Percentiles rank a stretch among this genome's conserved stretches.
These are phyloP conservation scores for Ciona savignyi DNA, from an alignment of 23 tunicate species.

Conservation along the genomic window DNA sequence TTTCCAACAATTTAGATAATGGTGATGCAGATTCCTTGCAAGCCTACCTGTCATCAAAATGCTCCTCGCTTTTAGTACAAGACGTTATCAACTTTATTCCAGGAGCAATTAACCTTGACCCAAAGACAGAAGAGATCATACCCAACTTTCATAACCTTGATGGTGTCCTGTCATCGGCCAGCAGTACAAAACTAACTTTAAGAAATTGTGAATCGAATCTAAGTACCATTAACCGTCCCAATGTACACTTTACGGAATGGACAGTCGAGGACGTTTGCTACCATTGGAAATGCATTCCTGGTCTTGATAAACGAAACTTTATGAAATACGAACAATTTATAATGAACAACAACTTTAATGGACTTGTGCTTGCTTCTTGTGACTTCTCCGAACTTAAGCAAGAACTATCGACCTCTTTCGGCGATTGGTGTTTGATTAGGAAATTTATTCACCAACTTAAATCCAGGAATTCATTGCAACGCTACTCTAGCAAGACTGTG, in stretches of 20 bases:
- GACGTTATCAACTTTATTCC: conserved; percentile 55
- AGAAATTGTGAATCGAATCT: background rate
- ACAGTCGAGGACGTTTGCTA: conserved; percentile 62
- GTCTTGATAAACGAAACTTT: conserved; percentile 50
- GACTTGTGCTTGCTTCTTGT: conserved; percentile 53
- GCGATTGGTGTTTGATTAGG: conserved; percentile 84
- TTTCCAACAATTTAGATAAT: conserved; percentile 29
- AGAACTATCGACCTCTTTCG: conserved; percentile 75
- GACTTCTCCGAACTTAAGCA: conserved; percentile 81
- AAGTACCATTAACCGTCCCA: background rate
- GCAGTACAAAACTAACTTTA: background rate
- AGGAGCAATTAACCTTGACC: conserved; percentile 70
- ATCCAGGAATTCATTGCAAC: background rate
- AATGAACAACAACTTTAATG: conserved; percentile 54
- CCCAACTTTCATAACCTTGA: conserved; percentile 25
- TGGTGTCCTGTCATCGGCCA: background rate
- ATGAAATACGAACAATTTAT: conserved; percentile 48
- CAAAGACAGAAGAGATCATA: conserved; percentile 41
- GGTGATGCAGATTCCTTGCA: conserved; percentile 37
- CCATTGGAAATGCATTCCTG: conserved; percentile 19
- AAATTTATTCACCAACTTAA: conserved; percentile 38
- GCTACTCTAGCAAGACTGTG: background rate
- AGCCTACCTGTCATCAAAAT: conserved; percentile 40
- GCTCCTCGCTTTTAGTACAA: conserved; percentile 16
- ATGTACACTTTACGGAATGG: conserved; percentile 32